Evolutionary conservation across 2,113 vertebrate genomes (phyloP).

Genomic region (Chaetops frenatus): DNA sequence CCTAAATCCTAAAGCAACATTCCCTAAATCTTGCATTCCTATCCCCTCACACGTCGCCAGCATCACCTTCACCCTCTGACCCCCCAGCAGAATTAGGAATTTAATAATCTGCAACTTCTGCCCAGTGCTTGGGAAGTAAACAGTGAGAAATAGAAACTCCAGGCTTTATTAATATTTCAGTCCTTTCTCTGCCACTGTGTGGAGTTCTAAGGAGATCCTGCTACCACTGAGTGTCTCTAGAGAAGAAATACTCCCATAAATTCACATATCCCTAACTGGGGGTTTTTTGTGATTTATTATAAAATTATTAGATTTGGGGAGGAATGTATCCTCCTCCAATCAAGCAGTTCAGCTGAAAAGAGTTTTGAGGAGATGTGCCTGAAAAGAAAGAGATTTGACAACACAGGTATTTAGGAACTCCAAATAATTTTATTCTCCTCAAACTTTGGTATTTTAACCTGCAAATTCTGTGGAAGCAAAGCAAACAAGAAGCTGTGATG

Average conservation of each 20-base stretch:
- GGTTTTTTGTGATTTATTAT: background rate
- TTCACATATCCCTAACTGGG: background rate
- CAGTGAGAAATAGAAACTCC: background rate
- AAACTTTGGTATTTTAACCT: background rate
- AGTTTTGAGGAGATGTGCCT: background rate
- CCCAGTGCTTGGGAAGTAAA: background rate
- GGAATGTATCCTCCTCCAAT: background rate
- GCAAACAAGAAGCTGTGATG: background rate
- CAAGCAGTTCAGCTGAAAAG: background rate
- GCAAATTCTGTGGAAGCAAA: background rate
- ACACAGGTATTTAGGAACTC: background rate
- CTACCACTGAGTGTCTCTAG: background rate
- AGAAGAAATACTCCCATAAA: background rate
- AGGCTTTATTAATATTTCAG: background rate
- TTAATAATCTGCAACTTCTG: background rate
- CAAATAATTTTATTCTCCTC: background rate
- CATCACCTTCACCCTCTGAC: background rate
- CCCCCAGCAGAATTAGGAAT: background rate
- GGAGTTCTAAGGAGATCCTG: background rate
- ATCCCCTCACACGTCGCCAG: background rate
- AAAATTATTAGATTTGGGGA: background rate
- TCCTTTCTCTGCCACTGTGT: background rate
- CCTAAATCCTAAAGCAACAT: background rate
- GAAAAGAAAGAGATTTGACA: background rate
- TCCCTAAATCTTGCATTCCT: background rate